phyloP scores from a whole-genome alignment of 2,113 vertebrate genomes.

The Raja brachyura region DNA sequence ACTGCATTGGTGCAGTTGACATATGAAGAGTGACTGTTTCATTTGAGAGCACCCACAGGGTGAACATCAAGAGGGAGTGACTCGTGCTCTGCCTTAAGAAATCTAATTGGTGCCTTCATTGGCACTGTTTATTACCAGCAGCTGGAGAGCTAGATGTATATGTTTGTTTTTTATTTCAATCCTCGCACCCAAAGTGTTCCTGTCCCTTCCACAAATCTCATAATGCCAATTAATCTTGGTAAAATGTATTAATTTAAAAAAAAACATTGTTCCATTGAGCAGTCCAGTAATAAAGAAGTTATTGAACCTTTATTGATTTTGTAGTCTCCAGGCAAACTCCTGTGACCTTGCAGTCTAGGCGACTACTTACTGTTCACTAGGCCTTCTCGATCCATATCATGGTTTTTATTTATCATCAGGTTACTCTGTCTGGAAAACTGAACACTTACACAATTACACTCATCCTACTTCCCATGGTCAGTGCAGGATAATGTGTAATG shows the following conservation, averaged over 20 bases:
- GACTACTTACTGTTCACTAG: slow-evolving; percentile 80
- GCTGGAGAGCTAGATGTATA: not conserved
- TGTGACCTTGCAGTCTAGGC: slow-evolving; percentile 88
- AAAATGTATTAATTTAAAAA: slow-evolving; percentile 93
- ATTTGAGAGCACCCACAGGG: not conserved
- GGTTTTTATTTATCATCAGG: slow-evolving; percentile 99
- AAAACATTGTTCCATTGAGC: slow-evolving; percentile 84
- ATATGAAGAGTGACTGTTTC: not conserved
- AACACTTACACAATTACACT: slow-evolving; percentile 71
- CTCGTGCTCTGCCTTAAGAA: not conserved
- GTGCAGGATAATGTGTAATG: not conserved
- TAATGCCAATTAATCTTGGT: slow-evolving; percentile 80
- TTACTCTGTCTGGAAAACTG: slow-evolving; percentile 89
- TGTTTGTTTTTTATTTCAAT: not conserved
- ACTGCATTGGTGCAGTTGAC: not conserved
- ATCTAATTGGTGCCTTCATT: not conserved
- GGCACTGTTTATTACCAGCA: not conserved
- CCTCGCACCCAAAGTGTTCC: not conserved
- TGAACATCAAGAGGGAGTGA: not conserved
- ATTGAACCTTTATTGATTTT: slow-evolving; percentile 99
- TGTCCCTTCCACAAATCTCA: slow-evolving; percentile 68
- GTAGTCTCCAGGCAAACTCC: slow-evolving; percentile 90
- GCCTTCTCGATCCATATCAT: slow-evolving; percentile 79
- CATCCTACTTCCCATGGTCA: slow-evolving; percentile 76
- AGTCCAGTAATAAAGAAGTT: slow-evolving; percentile 98